Evolutionary conservation across 2,888 invertebrate genomes (phyloP), one percentile per base, ranked within the genome.

Genomic region (Dilophus febrilis): DNA sequence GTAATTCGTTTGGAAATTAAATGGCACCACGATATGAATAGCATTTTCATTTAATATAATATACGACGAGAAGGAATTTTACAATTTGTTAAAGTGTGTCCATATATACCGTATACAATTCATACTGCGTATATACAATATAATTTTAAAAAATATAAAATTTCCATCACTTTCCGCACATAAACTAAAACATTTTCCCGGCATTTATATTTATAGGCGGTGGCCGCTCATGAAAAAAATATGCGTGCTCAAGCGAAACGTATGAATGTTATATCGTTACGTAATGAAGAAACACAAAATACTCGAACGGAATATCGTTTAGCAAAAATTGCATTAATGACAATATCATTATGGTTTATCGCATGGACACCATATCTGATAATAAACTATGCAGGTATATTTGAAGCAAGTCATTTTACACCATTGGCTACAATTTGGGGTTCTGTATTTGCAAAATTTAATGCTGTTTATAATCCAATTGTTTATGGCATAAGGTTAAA

Each of bases 401-500:
- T 86, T 54, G 76, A 81, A 51, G 71, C 72, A 42, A 67, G 70
- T 33, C 74, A 72, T 35, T 75, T 87, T 50, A 80, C 71, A 47
- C 87, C 87, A 13, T 65, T 87, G 47, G 77, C 77, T 47, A 85
- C 85, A 40, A 85, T 87, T 60, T 85, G 86, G 83, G 84, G 85
- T 39, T 85, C 90, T 28, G 71, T 90, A 49, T 88, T 91, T 58
- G 90, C 90, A 43, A 92, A 92, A 64, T 83, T 87, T 45, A 87
- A 85, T 52, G 84, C 86, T 46, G 81, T 83, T 45, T 87, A 87
- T 67, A 88, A 88, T 64, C 87, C 87, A 18, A 84, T 87, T 57
- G 86, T 88, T 47, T 88, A 88, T 57, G 87, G 84, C 50, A 86
- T 87, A 62, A 86, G 84, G 80, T 48, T 81, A n/a, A n/a, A n/a